Conservation (phyloP, 2,113 vertebrate genomes). For the Aegithalos caudatus region DNA sequence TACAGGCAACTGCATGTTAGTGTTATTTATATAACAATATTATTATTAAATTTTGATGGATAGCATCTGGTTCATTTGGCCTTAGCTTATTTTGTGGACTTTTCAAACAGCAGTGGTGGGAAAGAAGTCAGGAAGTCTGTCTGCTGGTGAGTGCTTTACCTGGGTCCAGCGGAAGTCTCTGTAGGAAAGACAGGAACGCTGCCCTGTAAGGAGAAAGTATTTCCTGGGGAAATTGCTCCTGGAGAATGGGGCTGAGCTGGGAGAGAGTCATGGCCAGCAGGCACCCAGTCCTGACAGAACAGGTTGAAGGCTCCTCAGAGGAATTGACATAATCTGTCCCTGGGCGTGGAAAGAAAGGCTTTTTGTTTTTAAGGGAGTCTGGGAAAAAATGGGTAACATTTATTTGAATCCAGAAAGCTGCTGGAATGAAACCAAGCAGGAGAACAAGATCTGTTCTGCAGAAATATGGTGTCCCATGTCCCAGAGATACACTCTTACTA, state of each 20-base stretch:
- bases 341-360: neutral
- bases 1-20: neutral
- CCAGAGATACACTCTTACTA: neutral
- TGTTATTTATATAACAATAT: constrained; percentile 32
- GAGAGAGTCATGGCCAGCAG: neutral
- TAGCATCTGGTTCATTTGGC: constrained; percentile 47
- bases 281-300: neutral
- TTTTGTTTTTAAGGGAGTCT: neutral
- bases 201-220: neutral
- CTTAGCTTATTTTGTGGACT: neutral
- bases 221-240: neutral
- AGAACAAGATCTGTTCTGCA: neutral
- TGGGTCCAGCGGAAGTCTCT: neutral
- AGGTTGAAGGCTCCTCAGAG: neutral
- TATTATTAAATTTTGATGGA: constrained; percentile 65
- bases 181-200: neutral
- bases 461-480: neutral
- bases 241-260: neutral
- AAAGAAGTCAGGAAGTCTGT: neutral
- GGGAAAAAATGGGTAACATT: neutral
- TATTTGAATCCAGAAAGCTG: neutral
- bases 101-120: neutral
- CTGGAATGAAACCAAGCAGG: neutral
- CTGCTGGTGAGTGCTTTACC: neutral
- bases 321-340: neutral